phyloP scores from a whole-genome alignment of 2,113 vertebrate species.

The Aythya baeri region DNA sequence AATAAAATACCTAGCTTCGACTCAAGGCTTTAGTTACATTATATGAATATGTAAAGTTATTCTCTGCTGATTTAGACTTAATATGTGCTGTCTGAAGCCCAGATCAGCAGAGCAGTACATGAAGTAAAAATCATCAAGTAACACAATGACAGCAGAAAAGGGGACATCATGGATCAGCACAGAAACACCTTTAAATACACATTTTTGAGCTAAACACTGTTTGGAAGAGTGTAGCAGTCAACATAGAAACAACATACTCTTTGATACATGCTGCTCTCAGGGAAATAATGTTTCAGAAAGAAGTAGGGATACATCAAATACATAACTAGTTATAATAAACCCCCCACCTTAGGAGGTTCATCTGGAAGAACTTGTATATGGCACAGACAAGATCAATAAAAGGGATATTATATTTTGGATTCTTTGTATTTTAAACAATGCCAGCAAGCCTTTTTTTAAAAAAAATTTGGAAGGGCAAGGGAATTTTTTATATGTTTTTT shows the following conservation, averaged over 20 bases:
- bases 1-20: background rate
- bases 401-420: background rate
- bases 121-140: accelerated
- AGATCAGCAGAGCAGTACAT: background rate
- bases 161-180: background rate
- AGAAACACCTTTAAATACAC: background rate
- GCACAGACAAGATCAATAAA: background rate
- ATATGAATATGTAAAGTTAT: background rate
- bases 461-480: background rate
- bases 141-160: background rate
- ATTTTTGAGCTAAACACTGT: background rate
- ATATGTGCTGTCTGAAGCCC: background rate
- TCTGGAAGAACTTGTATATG: background rate
- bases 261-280: background rate
- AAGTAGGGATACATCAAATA: background rate
- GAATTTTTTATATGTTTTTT: background rate
- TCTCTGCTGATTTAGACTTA: background rate
- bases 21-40: background rate
- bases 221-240: background rate
- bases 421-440: background rate
- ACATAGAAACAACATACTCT: background rate
- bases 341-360: background rate
- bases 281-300: background rate
- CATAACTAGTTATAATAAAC: background rate
- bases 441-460: too few species aligned